Conservation (phyloP, 2,888 invertebrate species). For the Leptinotarsa peninsularis region DNA sequence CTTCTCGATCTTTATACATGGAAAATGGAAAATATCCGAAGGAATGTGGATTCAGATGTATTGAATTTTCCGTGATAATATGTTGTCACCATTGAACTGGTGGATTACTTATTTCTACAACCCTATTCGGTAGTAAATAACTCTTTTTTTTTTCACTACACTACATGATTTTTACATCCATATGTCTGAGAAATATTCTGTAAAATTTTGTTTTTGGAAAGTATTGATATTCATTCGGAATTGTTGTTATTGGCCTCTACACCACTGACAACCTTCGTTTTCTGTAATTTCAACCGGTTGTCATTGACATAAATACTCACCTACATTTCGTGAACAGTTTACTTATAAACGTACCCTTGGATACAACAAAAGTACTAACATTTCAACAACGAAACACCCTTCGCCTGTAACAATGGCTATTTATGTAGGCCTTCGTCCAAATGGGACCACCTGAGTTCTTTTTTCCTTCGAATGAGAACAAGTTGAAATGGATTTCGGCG, state of each 20-base stretch:
- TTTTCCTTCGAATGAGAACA: constrained; percentile 34
- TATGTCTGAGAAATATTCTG: too few relatives aligned
- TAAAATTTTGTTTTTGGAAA: neutral
- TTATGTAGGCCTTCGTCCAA: constrained; percentile 37
- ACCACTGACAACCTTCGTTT: constrained; percentile 16
- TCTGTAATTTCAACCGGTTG: neutral
- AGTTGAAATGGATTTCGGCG: constrained; percentile 31
- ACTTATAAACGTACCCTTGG: constrained; percentile 25
- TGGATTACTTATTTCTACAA: too few relatives aligned
- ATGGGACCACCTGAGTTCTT: constrained; percentile 41
- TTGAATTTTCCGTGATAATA: too few relatives aligned
- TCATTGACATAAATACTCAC: constrained; percentile 5
- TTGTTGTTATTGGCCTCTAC: neutral
- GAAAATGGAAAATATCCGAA: too few relatives aligned
- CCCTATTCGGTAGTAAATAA: too few relatives aligned
- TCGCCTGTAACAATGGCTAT: constrained; percentile 41
- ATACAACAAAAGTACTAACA: constrained; percentile 36
- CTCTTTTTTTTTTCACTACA: too few relatives aligned
- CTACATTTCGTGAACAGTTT: constrained; percentile 9
- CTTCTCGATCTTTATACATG: too few relatives aligned
- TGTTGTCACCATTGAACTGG: too few relatives aligned
- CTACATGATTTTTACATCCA: too few relatives aligned
- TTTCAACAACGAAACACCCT: constrained; percentile 40
- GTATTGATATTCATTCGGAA: neutral
- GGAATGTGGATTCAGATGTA: too few relatives aligned